phyloP scores from a whole-genome alignment of 2,888 invertebrate species.

The Adelognathus sp. region DNA sequence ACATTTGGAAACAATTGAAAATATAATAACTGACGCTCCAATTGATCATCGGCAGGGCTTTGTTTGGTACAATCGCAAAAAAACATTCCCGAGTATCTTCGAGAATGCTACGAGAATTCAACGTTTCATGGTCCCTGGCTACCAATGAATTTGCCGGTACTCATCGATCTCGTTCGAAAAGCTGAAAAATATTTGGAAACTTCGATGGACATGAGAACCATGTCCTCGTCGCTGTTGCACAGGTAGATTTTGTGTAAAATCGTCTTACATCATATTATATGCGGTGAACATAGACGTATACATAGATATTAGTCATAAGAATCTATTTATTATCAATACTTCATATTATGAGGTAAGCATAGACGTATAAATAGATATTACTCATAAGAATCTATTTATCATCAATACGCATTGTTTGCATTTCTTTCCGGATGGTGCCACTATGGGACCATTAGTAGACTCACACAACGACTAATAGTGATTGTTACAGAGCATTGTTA shows the following conservation, averaged over 20 bases:
- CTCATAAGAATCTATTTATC: too few relatives aligned
- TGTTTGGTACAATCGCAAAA: constrained; percentile 60
- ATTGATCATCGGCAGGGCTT: constrained; percentile 49
- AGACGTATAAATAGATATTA: too few relatives aligned
- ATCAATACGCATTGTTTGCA: too few relatives aligned
- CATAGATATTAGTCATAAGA: background rate
- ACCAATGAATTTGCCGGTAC: constrained; percentile 84
- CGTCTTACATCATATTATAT: background rate
- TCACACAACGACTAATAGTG: too few relatives aligned
- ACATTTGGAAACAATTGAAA: background rate
- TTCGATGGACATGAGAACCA: constrained; percentile 83
- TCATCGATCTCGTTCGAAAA: constrained; percentile 85
- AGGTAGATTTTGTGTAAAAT: constrained; percentile 79
- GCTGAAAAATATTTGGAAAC: constrained; percentile 83
- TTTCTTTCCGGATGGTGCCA: too few relatives aligned
- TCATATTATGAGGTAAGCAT: too few relatives aligned
- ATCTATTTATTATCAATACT: background rate
- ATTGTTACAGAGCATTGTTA: too few relatives aligned
- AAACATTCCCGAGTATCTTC: constrained; percentile 83
- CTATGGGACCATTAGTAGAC: too few relatives aligned
- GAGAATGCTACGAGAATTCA: constrained; percentile 84
- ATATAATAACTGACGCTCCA: background rate
- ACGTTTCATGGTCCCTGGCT: constrained; percentile 80
- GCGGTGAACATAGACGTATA: background rate
- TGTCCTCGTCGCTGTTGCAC: constrained; percentile 84